Base-by-base conservation (phyloP, 2,888 invertebrate species). In the Aricia artaxerxes region DNA sequence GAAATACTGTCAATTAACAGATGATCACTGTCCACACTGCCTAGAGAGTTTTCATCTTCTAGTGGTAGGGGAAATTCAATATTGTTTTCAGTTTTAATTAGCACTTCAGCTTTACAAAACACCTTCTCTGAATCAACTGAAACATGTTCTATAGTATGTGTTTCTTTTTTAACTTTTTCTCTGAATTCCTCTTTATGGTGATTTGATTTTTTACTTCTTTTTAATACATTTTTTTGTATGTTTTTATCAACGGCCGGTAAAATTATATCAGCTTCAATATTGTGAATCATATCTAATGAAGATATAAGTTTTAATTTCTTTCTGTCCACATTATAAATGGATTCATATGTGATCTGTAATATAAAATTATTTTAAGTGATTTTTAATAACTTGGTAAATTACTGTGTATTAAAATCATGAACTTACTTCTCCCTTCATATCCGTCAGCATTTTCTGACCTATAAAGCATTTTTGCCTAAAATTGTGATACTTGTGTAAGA, bases 401-500 rank as follows among this genome's bases (percentile, higher is more conserved):
- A 57, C 16, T 57, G 3, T 57, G 4, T 57, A 16, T 3, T 16
- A 24, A 24, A 24, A 24, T 61, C 2, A 13, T 69, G 5, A 69
- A 88, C 91, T 88, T 83, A 92, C 92, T 73, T 87, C 85, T 72
- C 89, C 90, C 81, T 85, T 86, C 85, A 87, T 81, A 77, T 90
- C 89, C 79, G 86, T 85, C 0, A 92, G 85, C 24, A 86, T 82
- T 80, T 88, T 88, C 80, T 87, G 88, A 1, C 89, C 91, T 0
- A 82, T 85, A 78, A 85, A 86, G 78, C 92, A 92, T 81, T 91
- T 92, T 81, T 92, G 90, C 78, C 90, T 90, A 80, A 92, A 92
- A 78, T 88, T 89, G 82, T 92, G 88, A 79, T 87, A 92, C 82
- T 92, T 92, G 78, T 90, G 87, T 2, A 92, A 84, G 78, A 90